Base-by-base conservation (phyloP, 2,797 vertebrate genomes). In the Hyperoplus immaculatus region DNA sequence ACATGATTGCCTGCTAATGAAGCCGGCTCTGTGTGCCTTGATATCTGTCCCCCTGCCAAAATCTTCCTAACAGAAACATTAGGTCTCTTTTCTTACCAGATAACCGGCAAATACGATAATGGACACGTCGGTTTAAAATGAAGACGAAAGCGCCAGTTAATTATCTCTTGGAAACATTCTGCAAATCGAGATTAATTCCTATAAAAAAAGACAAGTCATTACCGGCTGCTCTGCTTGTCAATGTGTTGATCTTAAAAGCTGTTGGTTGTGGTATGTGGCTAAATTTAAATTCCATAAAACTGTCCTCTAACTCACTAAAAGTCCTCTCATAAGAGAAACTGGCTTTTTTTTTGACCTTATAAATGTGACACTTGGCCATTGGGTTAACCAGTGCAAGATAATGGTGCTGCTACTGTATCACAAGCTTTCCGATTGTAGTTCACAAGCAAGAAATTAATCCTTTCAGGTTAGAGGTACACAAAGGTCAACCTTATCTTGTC, bases 121-220 rank as follows among this genome's bases (percentile, higher is more conserved):
- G 90, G 93, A 92, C 86, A 86, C 83, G 90, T 82, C 91, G 90
- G 92, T 92, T 29, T 90, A 92, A 92, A 92, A 92, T 82, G 85
- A 87, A 90, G 90, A 93, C 88, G 89, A 93, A 93, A 88, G 93
- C 83, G 68, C 66, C 85, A 77, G 90, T 92, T 93, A 92, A 94
- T 94, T 94, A 95, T 93, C 90, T 94, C 82, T 88, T 65, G 77
- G 13, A 29, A 89, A 94, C 91, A 80, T 88, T 90, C 89, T 55
- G 82, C 64, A 8, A 84, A 85, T 92, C 89, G 29, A 90, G 89
- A 92, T 93, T 92, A 72, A 88, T 90, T 90, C 87, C 75, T 75
- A 80, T 69, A 68, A 78, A 85, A 74, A 78, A 72, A 74, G 51
- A 72, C 58, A 81, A 89, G 83, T 90, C 88, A 92, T 92, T 93